Evolutionary conservation across 2,113 vertebrate species (phyloP).

Genomic region (Opisthocomus hoazin): DNA sequence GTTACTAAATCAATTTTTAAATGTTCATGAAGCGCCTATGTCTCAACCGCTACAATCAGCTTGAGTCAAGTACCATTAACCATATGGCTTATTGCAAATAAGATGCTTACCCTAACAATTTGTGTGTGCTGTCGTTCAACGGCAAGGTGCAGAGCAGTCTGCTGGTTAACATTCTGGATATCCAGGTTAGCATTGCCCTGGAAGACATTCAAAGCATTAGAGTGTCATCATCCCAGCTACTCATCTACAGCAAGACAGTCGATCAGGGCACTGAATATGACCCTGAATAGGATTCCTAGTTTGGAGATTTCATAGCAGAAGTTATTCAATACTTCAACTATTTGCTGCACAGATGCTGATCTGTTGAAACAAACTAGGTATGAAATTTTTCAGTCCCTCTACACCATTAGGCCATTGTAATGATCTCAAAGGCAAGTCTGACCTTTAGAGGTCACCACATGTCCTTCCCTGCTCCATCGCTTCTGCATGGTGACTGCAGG

Average conservation of each 20-base stretch:
- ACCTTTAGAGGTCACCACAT: neutral
- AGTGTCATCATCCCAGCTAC: neutral
- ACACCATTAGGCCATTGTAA: neutral
- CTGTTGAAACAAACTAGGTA: neutral
- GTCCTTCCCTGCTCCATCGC: neutral
- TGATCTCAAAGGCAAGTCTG: neutral
- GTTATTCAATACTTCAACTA: neutral
- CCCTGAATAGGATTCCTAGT: neutral
- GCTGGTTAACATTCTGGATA: constrained; percentile 98
- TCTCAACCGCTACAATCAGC: neutral
- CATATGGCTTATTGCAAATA: neutral
- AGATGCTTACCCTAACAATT: constrained; percentile 89
- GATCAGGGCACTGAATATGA: neutral
- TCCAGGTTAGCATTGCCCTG: constrained; percentile 96
- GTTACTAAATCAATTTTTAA: neutral
- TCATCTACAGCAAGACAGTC: neutral
- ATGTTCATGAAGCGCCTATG: neutral
- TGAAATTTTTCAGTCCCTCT: neutral
- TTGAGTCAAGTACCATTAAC: neutral
- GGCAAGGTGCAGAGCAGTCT: constrained; percentile 94
- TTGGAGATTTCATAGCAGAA: neutral
- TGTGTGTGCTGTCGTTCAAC: constrained; percentile 98
- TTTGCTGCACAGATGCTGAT: neutral
- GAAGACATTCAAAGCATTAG: neutral
- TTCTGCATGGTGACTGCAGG: neutral